These are phyloP conservation scores for Epinephelus coioides DNA, from an alignment of 2,797 vertebrate species.

Conservation along the genomic window DNA sequence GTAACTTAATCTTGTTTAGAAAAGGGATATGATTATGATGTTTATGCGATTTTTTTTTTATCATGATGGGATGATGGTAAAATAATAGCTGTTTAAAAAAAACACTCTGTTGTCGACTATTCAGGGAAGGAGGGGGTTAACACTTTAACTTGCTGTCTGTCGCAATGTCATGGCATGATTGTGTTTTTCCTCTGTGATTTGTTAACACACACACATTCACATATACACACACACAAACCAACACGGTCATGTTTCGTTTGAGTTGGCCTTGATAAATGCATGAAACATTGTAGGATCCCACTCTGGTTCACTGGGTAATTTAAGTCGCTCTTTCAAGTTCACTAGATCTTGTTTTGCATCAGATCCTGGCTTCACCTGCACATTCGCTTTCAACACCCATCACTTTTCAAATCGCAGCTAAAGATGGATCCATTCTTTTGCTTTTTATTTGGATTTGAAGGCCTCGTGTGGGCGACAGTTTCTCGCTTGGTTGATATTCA, in stretches of 20 bases:
- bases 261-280: constrained; percentile 78
- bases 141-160: constrained; percentile 79
- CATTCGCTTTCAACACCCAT: constrained; percentile 27
- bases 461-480: constrained; percentile 26
- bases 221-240: constrained; percentile 48
- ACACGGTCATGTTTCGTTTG: constrained; percentile 64
- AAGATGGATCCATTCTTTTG: constrained; percentile 27
- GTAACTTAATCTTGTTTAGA: constrained; percentile 68
- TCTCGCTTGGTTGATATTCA: constrained; percentile 64
- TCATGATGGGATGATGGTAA: constrained; percentile 63
- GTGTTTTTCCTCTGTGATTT: constrained; percentile 82
- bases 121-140: constrained; percentile 78
- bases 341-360: constrained; percentile 37
- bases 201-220: constrained; percentile 52
- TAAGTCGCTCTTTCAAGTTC: constrained; percentile 45
- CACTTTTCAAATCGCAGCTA: constrained; percentile 21
- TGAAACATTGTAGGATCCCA: constrained; percentile 76
- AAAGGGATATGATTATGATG: constrained; percentile 74
- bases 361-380: constrained; percentile 25
- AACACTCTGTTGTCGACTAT: constrained; percentile 61
- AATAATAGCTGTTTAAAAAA: constrained; percentile 51
- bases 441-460: constrained; percentile 44
- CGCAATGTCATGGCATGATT: constrained; percentile 83
- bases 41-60: constrained; percentile 73
- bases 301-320: constrained; percentile 58